Base-by-base conservation (phyloP, 2,113 vertebrate species). In the Notiomystis cincta region DNA sequence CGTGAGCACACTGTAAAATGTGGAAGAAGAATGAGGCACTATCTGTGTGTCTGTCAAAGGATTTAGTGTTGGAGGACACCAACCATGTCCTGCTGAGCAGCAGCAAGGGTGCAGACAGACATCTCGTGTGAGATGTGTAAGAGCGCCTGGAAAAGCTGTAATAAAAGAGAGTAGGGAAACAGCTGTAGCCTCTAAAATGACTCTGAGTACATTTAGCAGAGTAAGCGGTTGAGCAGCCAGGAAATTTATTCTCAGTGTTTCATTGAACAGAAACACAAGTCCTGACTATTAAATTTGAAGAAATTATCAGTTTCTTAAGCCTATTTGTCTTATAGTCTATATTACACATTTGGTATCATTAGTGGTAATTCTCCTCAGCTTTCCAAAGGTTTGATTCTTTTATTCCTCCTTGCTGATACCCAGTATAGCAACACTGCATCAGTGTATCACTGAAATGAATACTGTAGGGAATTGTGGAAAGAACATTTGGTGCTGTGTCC, bases 111-210 rank as follows among this genome's bases (percentile, higher is more conserved):
- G 80, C 77, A 91, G 91, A 83, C 83, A 87, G 69, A 47, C 6
- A 2, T 89, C 86, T 92, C 4, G 0, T 57, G 42, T 75, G 86
- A 91, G 83, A 89, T 92, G 60, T 77, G 72, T 33, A 83, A 70
- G 35, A 87, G 51, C 0, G 44, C 72, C 72, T 81, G 81, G 64
- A 96, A 96, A 88, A 93, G 64, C 89, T 83, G 71, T 86, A 89
- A 90, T 86, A 73, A 90, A 93, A 88, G 58, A 85, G 56, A 76
- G 31, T 5, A 77, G 53, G 58, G 66, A 91, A 95, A 93, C 87
- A 97, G 89, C 96, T 93, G 94, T 83, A 58, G 76, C 93, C 45
- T 95, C 91, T 92, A 84, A 82, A 94, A 71, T 94, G 73, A 60
- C 80, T 91, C 73, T 19, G 10, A 54, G 66, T 83, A 33, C 2